These are phyloP conservation scores for Tribolium freemani DNA, from an alignment of 2,888 invertebrate species.

Conservation along the genomic window DNA sequence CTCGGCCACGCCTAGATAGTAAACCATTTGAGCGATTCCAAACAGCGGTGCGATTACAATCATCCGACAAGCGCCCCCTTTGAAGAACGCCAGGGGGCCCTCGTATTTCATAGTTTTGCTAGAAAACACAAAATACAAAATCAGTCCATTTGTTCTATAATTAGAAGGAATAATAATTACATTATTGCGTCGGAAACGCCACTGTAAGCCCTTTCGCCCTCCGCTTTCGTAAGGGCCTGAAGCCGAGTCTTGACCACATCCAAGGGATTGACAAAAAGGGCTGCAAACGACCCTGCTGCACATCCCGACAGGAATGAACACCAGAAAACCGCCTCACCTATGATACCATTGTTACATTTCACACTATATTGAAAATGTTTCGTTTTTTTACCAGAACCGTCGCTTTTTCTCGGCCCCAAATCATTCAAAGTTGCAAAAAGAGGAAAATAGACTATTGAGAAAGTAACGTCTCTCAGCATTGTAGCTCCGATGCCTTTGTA, in stretches of 20 bases:
- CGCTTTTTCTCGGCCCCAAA: constrained; percentile 82
- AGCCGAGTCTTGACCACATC: constrained; percentile 98
- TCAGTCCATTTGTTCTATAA: no score
- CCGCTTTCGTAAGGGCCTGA: constrained; percentile 91
- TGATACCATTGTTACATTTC: neutral
- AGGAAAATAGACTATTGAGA: constrained; percentile 98
- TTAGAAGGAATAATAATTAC: no score
- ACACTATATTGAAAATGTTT: neutral
- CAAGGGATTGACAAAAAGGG: constrained; percentile 92
- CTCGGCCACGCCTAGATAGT: constrained; percentile 97
- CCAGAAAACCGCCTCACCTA: constrained; percentile 85
- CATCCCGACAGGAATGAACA: constrained; percentile 95
- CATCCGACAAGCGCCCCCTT: constrained; percentile 97
- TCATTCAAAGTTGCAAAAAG: constrained; percentile 94
- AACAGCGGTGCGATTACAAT: constrained; percentile 98
- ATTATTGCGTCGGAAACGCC: constrained; percentile 90
- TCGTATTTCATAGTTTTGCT: constrained; percentile 90
- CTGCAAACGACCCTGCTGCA: constrained; percentile 90
- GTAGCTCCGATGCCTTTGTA: constrained; percentile 97
- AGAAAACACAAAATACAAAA: no score
- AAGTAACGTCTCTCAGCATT: constrained; percentile 91
- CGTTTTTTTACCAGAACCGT: constrained; percentile 72
- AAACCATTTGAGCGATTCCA: constrained; percentile 98
- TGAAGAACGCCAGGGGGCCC: constrained; percentile 95
- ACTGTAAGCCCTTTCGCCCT: constrained; percentile 87